These are phyloP conservation scores for Molossus molossus DNA, from an alignment of 2,797 vertebrate species.

Conservation along the genomic window DNA sequence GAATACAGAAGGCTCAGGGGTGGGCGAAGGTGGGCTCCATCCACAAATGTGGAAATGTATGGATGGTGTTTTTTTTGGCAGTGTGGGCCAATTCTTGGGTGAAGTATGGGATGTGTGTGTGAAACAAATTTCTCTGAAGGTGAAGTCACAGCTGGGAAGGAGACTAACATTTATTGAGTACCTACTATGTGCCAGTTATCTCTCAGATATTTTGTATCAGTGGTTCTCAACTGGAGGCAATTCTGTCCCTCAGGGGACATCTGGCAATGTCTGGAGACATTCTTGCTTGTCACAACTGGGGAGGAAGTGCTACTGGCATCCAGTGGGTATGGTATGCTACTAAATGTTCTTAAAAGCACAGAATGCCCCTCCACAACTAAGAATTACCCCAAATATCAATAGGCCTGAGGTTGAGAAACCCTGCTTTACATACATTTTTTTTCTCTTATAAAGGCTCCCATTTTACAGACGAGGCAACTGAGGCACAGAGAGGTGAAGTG, in stretches of 20 bases:
- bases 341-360: background rate
- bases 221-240: background rate
- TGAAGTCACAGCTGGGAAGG: background rate
- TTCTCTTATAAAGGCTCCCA: constrained; percentile 2
- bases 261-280: background rate
- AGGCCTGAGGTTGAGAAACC: background rate
- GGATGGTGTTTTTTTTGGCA: background rate
- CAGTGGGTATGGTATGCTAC: background rate
- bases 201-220: background rate
- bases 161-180: background rate
- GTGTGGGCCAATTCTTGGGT: background rate
- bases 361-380: background rate
- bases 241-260: background rate
- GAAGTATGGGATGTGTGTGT: background rate
- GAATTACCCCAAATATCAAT: background rate
- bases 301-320: background rate
- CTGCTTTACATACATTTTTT: background rate
- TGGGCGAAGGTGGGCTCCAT: background rate
- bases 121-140: background rate
- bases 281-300: background rate
- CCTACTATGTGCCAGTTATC: background rate
- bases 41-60: background rate
- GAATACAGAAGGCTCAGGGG: background rate
- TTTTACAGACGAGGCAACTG: constrained; percentile 6
- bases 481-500: background rate